A percentile compares a stretch with the other conserved stretches of the same genome.
These are phyloP conservation scores for Clytia hemisphaerica DNA, from an alignment of 30 jellyfish, hydroid and myxozoan genomes.

Conservation along the genomic window DNA sequence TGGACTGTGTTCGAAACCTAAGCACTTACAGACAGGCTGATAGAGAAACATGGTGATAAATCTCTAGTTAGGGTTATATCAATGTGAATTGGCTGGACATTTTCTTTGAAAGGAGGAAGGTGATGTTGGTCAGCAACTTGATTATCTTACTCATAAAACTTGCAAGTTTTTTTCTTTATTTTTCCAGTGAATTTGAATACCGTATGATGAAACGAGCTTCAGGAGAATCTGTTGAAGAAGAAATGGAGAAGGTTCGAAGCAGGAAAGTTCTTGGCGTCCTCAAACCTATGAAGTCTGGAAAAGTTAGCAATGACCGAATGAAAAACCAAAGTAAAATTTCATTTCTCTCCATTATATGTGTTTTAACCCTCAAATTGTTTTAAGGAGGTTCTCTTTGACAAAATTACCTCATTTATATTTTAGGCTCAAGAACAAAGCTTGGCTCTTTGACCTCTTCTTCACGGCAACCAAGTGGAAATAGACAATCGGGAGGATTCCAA, in stretches of 20 bases:
- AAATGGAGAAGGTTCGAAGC: background rate
- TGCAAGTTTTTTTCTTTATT: no score
- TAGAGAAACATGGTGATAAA: no score
- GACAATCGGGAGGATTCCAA: background rate
- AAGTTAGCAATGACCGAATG: constrained; percentile 53
- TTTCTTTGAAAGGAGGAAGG: no score
- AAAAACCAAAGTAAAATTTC: constrained; percentile 28
- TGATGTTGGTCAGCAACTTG: no score
- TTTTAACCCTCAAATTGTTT: background rate
- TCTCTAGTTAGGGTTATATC: no score
- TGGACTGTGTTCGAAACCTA: no score
- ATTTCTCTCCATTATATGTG: background rate
- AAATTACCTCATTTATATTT: background rate
- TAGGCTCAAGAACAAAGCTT: no score
- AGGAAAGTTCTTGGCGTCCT: constrained; percentile 56
- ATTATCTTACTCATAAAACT: no score
- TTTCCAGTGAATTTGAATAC: constrained; percentile 23
- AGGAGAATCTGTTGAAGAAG: constrained; percentile 15
- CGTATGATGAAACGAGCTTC: constrained; percentile 26
- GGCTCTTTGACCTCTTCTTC: no score
- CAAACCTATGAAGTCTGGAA: constrained; percentile 34
- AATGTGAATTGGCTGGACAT: no score
- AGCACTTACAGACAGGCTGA: no score
- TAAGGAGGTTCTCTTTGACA: background rate
- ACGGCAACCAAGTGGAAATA: background rate